Base-by-base conservation (phyloP, 2,888 invertebrate genomes). In the Tigriopus californicus region DNA sequence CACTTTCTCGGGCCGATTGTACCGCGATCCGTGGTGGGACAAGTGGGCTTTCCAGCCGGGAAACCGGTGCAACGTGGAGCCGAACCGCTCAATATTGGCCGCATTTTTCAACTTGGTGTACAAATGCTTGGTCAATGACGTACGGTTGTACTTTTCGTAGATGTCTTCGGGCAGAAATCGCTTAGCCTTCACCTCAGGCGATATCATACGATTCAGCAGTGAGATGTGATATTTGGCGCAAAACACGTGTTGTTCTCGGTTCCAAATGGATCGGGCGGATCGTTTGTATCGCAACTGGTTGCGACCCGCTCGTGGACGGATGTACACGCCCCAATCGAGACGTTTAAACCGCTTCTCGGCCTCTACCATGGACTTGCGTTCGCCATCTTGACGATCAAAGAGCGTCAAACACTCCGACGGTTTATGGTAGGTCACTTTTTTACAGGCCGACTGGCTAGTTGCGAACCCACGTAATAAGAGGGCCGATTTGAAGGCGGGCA, bases 141-240 rank as follows among this genome's bases (percentile, higher is more conserved):
- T 18, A 13, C 33, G 22, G 22, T 52, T 47, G 25, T 52, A 52
- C 24, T 52, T 52, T 22, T 52, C 52, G 52, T 52, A 52, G 18
- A 52, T 52, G 33, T 52, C 52, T 11, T 52, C 25, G 11, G 52
- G 52, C 11, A 52, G n/a, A n/a, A 33, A 33, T 22, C 52, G 52
- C 15, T 25, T 25, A 6, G 15, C 33, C 52, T 47, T 52, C 20
- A 33, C 13, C 18, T 15, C 33, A 13, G 18, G 15, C 15, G 22
- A 24, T 13, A 52, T 18, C 52, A 52, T 52, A 13, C 33, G 22
- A 24, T 52, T 25, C 1, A 52, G 52, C 11, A 33, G 10, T 2
- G 13, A 1, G 10, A 24, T 13, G 52, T 52, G 8, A 6, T 10
- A 25, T 8, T 6, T 10, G 24, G 22, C 52, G 15, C 25, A 33